These are phyloP conservation scores for Tragelaphus oryx DNA, from an alignment of 2,797 vertebrate species.

Conservation along the genomic window DNA sequence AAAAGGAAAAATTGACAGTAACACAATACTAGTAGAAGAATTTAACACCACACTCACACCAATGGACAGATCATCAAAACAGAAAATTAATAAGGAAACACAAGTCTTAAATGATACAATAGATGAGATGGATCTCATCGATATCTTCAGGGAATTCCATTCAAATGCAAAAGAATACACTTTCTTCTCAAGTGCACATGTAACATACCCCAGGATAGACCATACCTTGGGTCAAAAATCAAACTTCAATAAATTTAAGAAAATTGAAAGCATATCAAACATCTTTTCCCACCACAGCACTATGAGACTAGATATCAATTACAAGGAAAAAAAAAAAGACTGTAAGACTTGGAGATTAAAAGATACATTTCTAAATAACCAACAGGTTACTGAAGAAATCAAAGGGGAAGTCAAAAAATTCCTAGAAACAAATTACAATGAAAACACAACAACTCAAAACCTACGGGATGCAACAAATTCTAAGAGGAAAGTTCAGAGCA, in stretches of 20 bases:
- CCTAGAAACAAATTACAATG: too few species aligned
- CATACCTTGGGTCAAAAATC: neutral
- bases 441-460: neutral
- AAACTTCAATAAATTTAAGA: neutral
- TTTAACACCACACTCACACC: neutral
- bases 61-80: neutral
- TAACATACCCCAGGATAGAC: neutral
- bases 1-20: neutral
- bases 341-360: too few species aligned
- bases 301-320: too few species aligned
- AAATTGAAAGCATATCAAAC: neutral
- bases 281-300: neutral
- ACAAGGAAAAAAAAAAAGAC: too few species aligned
- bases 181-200: neutral
- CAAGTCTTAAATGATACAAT: neutral
- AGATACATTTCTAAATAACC: too few species aligned
- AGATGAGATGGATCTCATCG: neutral
- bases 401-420: too few species aligned
- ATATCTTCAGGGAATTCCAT: neutral
- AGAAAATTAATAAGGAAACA: neutral
- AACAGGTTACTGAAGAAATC: too few species aligned
- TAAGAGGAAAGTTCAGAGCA: neutral
- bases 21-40: neutral
- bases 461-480: neutral
- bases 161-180: neutral